phyloP scores from a whole-genome alignment of 2,113 vertebrate genomes.

The Xyrauchen texanus region DNA sequence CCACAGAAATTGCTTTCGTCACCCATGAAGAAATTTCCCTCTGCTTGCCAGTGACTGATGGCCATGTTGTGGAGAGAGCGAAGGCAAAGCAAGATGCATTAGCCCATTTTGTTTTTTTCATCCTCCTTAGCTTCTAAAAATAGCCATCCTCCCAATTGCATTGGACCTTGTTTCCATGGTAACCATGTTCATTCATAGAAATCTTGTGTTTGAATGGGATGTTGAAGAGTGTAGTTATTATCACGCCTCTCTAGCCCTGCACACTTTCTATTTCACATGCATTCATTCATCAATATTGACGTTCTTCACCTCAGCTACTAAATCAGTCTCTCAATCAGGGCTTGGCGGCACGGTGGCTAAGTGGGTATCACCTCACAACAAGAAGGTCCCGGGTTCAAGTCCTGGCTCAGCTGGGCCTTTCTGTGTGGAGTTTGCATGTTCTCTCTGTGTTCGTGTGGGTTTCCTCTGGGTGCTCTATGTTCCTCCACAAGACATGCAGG shows the following conservation, averaged over 20 bases:
- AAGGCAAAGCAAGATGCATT: conserved; percentile 43
- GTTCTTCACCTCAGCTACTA: too few species aligned
- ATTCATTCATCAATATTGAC: too few species aligned
- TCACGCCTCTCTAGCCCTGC: background rate
- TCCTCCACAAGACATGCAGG: too few species aligned
- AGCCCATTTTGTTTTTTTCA: conserved; percentile 64
- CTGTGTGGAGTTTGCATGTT: too few species aligned
- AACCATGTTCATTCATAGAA: conserved; percentile 74
- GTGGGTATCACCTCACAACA: too few species aligned
- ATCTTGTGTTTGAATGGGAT: conserved; percentile 54
- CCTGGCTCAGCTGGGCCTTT: too few species aligned
- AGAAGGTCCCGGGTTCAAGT: too few species aligned
- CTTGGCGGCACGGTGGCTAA: too few species aligned
- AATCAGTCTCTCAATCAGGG: too few species aligned
- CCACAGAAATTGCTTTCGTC: background rate
- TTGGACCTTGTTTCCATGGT: conserved; percentile 76
- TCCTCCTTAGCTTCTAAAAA: conserved; percentile 69
- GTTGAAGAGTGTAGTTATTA: conserved; percentile 25
- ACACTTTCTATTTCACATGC: background rate
- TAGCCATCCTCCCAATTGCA: conserved; percentile 66
- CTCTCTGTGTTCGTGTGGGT: too few species aligned
- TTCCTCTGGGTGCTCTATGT: too few species aligned
- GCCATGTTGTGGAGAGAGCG: background rate
- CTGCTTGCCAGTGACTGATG: background rate
- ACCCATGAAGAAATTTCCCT: too few species aligned